Base-by-base conservation (phyloP, 2,113 vertebrate species). In the Phaethornis superciliosus region DNA sequence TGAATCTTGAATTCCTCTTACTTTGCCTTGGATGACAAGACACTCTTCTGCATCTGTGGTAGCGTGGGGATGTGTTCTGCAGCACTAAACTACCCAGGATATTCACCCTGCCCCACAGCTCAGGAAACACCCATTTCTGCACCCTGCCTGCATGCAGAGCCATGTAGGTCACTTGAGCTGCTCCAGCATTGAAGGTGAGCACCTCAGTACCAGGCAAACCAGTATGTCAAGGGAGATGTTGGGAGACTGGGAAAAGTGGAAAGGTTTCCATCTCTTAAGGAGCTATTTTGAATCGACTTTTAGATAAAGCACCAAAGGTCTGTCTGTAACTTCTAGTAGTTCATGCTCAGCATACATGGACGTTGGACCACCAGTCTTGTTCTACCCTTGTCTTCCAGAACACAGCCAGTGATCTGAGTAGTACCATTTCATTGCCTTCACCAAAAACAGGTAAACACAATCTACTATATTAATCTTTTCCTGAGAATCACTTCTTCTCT, bases 181-280 rank as follows among this genome's bases (percentile, higher is more conserved):
- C 69, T 58, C 54, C 28, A 52, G 11, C 2, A 32, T 10, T 59
- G 16, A 88, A 67, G 11, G 37, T 12, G 52, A 88, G 24, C 40
- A 21, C 7, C 47, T 79, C 32, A 78, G 15, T 42, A 59, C 6
- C 47, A 71, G 47, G 30, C 24, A 40, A 55, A 82, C 0, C 1
- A 2, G 12, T 16, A 10, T 0, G 3, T 17, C 20, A 51, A n/a
- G 0, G n/a, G 22, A 54, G 16, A 23, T 24, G 0, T 0, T 9
- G 18, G 27, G 23, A 58, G 28, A 42, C 0, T 26, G 24, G 65
- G 22, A 84, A 67, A 81, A 63, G 12, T 54, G 26, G 8, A 28
- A 56, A 78, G 1, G 13, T 65, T 64, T 27, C 16, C 19, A 10
- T n/a, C n/a, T 68, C 42, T 30, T n/a, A 24, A 23, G n/a, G 65